Base-by-base conservation (phyloP, 2,797 vertebrate species). In the Onychomys torridus region DNA sequence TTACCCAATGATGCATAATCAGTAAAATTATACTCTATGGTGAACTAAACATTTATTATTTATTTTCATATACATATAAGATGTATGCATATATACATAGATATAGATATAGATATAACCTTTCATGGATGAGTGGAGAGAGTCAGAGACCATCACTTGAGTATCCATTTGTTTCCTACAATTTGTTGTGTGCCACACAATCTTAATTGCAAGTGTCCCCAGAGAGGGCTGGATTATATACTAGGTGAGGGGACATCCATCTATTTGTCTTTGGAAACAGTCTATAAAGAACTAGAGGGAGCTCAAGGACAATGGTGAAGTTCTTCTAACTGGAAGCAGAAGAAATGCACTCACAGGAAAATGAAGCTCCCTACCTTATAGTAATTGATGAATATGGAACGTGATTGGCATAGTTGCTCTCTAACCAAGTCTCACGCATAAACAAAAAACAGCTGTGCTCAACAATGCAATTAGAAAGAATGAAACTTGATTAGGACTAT, bases 401-500 rank as follows among this genome's bases (percentile, higher is more conserved):
- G 19, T 49, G 40, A 91, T 96, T 93, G 89, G 32, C 14, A 34
- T 81, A 82, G 59, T 52, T 90, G 17, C 40, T 85, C 19, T 69
- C 10, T 63, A 77, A 78, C 17, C 77, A 90, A 59, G 14, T 29
- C 59, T 29, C 13, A 73, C 57, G 34, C 57, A 78, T 81, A 85
- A 91, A 84, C 25, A 84, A 63, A 75, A 75, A 89, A 32, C n/a
- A 93, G 75, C 43, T 95, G 78, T 61, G 12, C 17, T 79, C 55
- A 84, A 83, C 16, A 81, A 86, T 78, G 37, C 2, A 89, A 21
- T 91, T 81, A 82, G 40, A 91, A 19, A 85, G 79, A 89, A 91
- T 59, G 78, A 85, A 93, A 89, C 25, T 77, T 65, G 52, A 61
- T 82, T 89, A 86, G 49, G 52, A 61, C 79, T 61, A 19, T 37